A percentile compares a stretch with the other conserved stretches of the same genome.
These are phyloP conservation scores for Lapara coniferarum DNA, from an alignment of 2,888 invertebrate species.

Conservation along the genomic window DNA sequence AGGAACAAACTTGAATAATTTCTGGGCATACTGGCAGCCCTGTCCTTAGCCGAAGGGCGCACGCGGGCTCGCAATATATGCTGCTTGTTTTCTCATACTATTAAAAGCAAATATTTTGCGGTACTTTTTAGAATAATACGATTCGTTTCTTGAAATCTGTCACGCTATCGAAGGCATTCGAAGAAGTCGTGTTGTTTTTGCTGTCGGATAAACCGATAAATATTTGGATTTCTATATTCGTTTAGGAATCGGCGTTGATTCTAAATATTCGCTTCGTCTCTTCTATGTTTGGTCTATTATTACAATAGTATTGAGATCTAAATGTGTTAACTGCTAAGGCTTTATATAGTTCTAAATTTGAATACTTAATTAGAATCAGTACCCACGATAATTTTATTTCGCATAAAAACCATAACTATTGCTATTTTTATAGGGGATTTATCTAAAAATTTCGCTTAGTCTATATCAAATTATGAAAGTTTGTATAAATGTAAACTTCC, in stretches of 20 bases:
- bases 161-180: background rate
- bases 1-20: no score
- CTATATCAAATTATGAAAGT: no score
- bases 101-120: conserved; percentile 20
- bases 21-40: no score
- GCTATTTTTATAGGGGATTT: background rate
- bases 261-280: background rate
- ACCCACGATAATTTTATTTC: background rate
- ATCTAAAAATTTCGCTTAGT: background rate
- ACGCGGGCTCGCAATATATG: conserved; percentile 14
- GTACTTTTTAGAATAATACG: conserved; percentile 11
- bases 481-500: no score
- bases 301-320: background rate
- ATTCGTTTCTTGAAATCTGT: background rate
- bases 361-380: background rate
- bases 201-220: no score
- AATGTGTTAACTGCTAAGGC: background rate
- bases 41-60: background rate
- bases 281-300: background rate
- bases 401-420: background rate
- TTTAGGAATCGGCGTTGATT: no score
- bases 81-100: conserved; percentile 8
- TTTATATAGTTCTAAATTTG: background rate
- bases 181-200: no score
- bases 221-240: no score